Conservation (phyloP, 2,888 invertebrate species). For the Acanthacorydalis orientalis region DNA sequence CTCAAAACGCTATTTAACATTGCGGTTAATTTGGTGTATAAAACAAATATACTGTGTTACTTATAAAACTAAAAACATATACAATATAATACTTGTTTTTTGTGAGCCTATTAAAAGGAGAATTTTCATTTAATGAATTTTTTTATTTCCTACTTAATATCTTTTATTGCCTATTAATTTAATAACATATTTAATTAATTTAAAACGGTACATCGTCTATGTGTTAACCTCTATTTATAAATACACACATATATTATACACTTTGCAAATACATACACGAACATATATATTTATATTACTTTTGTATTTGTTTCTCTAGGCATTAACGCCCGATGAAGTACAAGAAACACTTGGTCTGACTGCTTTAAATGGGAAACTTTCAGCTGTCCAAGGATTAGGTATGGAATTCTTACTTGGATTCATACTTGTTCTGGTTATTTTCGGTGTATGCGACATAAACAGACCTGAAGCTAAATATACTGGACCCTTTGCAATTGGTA, state of each 20-base stretch:
- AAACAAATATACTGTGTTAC: too few species aligned
- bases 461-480: constrained; percentile 65
- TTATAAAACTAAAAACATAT: too few species aligned
- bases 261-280: too few species aligned
- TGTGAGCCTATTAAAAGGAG: neutral
- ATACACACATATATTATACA: too few species aligned
- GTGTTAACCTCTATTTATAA: too few species aligned
- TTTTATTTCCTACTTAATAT: constrained; percentile 27
- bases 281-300: too few species aligned
- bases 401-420: constrained; percentile 83
- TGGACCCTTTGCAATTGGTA: constrained; percentile 74
- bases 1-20: too few species aligned
- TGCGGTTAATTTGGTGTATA: too few species aligned
- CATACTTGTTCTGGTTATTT: constrained; percentile 76
- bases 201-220: too few species aligned
- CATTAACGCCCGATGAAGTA: constrained; percentile 45
- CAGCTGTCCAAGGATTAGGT: constrained; percentile 66
- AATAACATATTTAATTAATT: too few species aligned
- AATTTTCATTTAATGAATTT: constrained; percentile 3
- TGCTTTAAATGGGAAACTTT: constrained; percentile 37
- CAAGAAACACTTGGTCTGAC: constrained; percentile 55
- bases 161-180: too few species aligned
- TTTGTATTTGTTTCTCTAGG: constrained; percentile 23
- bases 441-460: constrained; percentile 68
- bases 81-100: neutral